Evolutionary conservation across 2,888 invertebrate species (phyloP).

Genomic region (Portevinia maculata): DNA sequence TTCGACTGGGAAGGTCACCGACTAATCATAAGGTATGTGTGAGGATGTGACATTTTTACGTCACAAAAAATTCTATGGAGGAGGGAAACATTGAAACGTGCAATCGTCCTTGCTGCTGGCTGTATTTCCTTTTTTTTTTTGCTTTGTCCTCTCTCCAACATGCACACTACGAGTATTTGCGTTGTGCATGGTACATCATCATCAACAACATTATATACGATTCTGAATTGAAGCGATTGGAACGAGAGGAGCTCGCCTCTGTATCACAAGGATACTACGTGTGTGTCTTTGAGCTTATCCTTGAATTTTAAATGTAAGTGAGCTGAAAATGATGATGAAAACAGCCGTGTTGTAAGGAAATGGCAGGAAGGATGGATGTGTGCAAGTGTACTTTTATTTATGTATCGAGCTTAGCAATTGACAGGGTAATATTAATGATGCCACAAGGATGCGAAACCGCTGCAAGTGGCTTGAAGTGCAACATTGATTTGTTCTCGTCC

Average conservation of each 20-base stretch:
- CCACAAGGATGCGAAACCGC: conserved; percentile 39
- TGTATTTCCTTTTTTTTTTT: conserved; percentile 42
- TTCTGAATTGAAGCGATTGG: conserved; percentile 63
- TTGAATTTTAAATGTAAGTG: conserved; percentile 70
- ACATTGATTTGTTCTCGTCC: conserved; percentile 53
- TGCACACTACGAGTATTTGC: conserved; percentile 67
- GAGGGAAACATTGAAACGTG: conserved; percentile 33
- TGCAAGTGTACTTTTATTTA: conserved; percentile 51
- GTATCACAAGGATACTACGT: conserved; percentile 58
- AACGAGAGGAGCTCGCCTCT: conserved; percentile 30
- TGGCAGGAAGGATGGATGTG: conserved; percentile 43
- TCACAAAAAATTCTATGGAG: conserved; percentile 38
- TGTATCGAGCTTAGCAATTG: conserved; percentile 41
- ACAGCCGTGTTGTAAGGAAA: conserved; percentile 45
- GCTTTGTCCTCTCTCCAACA: conserved; percentile 21
- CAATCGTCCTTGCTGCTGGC: conserved; percentile 71
- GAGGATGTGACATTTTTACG: conserved; percentile 52
- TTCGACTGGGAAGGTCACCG: conserved; percentile 46
- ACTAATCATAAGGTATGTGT: conserved; percentile 54
- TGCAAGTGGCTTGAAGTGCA: conserved; percentile 55
- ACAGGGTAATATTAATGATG: conserved; percentile 60
- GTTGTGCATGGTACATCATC: conserved; percentile 72
- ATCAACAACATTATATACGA: conserved; percentile 71
- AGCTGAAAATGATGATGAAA: conserved; percentile 64
- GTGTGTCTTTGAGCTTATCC: conserved; percentile 67